A percentile compares a stretch with the other conserved stretches of the same genome.
Evolutionary conservation across 2,888 invertebrate genomes (phyloP).

Genomic region (Creontiades dilutus): DNA sequence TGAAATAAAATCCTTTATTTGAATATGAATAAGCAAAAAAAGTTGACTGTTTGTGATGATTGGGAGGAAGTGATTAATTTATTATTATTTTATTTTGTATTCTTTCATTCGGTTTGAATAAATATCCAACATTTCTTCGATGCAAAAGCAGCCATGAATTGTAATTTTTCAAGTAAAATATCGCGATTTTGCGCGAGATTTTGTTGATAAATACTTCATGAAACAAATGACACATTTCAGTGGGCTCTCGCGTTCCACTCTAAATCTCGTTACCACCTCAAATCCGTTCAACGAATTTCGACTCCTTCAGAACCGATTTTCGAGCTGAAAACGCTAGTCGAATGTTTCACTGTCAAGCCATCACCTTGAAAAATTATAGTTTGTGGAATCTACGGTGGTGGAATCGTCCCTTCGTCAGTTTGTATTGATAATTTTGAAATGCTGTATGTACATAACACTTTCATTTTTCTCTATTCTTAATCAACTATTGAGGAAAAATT

Average conservation of each 20-base stretch:
- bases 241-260: not conserved
- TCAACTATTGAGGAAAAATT: not conserved
- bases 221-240: not conserved
- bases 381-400: not conserved
- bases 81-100: too few relatives aligned
- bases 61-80: too few relatives aligned
- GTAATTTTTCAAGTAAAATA: too few relatives aligned
- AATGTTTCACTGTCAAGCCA: not conserved
- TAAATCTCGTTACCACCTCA: not conserved
- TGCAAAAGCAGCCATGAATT: too few relatives aligned
- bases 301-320: not conserved
- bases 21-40: not conserved
- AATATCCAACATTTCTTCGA: not conserved
- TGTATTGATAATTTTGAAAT: not conserved
- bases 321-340: not conserved
- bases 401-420: not conserved
- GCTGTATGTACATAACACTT: not conserved
- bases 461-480: not conserved
- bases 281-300: not conserved
- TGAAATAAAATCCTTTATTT: constrained; percentile 6
- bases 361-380: not conserved
- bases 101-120: too few relatives aligned
- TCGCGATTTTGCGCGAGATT: too few relatives aligned
- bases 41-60: too few relatives aligned
- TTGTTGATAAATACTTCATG: too few relatives aligned